Percentiles rank a stretch among this genome's conserved stretches.
phyloP scores from a whole-genome alignment of 2,113 vertebrate genomes.

The Pycnonotus jocosus region DNA sequence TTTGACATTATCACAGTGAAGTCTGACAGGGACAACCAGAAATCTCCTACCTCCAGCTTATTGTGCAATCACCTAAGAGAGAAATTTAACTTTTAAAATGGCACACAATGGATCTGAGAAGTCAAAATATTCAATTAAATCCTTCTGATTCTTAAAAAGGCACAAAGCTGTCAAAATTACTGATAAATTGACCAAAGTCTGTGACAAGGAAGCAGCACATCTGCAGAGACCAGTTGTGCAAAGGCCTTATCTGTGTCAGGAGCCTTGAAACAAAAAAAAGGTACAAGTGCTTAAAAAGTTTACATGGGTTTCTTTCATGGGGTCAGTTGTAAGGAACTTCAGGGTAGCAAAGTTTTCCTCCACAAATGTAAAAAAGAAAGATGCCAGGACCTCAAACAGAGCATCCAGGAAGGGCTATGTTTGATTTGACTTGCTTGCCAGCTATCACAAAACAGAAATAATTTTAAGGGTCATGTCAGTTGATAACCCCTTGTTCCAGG shows the following conservation, averaged over 20 bases:
- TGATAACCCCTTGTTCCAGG: background rate
- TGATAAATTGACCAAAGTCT: conserved; percentile 46
- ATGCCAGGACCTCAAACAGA: background rate
- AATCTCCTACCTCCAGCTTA: background rate
- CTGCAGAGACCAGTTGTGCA: background rate
- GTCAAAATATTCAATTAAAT: conserved; percentile 44
- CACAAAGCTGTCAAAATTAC: conserved; percentile 55
- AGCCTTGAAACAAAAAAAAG: background rate
- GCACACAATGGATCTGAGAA: background rate
- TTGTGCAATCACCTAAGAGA: background rate
- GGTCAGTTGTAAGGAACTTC: background rate
- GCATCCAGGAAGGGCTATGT: background rate
- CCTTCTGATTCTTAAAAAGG: conserved; percentile 35
- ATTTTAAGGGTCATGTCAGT: background rate
- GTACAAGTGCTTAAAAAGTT: background rate
- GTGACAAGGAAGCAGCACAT: background rate
- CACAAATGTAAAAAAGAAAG: background rate
- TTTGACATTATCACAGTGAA: background rate
- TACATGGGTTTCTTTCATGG: background rate
- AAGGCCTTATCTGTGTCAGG: background rate
- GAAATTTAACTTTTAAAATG: background rate
- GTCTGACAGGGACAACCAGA: background rate
- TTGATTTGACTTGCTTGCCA: background rate
- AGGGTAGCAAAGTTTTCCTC: background rate
- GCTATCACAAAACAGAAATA: background rate